Evolutionary conservation across 2,888 invertebrate genomes (phyloP), one percentile per base, ranked within the genome.

Genomic region (Macrophya alboannulata): DNA sequence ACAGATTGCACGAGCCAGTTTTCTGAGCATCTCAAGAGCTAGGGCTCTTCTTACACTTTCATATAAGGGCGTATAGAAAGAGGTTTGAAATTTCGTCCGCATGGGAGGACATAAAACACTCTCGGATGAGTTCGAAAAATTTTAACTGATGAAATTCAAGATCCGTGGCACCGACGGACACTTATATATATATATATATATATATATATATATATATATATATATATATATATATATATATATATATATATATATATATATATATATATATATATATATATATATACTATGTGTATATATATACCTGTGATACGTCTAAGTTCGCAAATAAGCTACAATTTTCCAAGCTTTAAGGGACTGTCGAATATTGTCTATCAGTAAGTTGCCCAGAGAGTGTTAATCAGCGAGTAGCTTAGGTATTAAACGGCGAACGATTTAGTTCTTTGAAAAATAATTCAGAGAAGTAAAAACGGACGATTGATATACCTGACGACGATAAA

Each of bases 61-160:
- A 31, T 31, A 55, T n/a, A 17, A 51, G 51, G 76, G 25, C 77
- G 31, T 37, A 17, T 17, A 17, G 17, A 31, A 21, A 51, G 55
- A 55, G 62, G 40, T 81, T 62, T 62, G 62, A 81, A 62, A 81
- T 62, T 81, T 43, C 81, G 17, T 81, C 59, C 59, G n/a, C 62
- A 40, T 62, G 40, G 51, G 31, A 31, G 55, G 43, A 77, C 17
- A 37, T 55, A 31, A n/a, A 51, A 51, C 51, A 37, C 55, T 37
- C 25, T 48, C 31, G 51, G 31, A 17, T 62, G 40, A 21, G 81
- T 81, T 81, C 62, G 62, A 81, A 81, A 17, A 81, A 81, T 81
- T 43, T 81, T 81, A 59, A 81, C 12, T 62, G 40, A 21, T 43
- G 59, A 81, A 81, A 81, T 81, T 81, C 40, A 40, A 81, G 59